Conservation (phyloP, 2,797 vertebrate genomes). For the Percopsis omiscomaycus region DNA sequence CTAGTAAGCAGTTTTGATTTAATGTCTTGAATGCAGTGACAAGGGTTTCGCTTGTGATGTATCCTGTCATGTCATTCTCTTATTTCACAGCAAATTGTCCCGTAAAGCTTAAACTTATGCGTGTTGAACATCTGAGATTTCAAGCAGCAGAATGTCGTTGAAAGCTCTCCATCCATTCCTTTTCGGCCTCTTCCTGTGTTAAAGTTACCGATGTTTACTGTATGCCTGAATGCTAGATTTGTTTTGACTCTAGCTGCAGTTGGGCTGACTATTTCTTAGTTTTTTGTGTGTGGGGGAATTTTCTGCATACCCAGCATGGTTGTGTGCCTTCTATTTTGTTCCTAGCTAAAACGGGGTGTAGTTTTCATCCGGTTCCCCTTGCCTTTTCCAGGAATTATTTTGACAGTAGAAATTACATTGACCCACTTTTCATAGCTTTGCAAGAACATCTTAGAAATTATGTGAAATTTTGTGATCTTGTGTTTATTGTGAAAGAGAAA, state of each 20-base stretch:
- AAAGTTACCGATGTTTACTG: conserved; percentile 48
- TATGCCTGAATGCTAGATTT: conserved; percentile 66
- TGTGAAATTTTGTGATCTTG: conserved; percentile 18
- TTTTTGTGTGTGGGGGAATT: conserved; percentile 51
- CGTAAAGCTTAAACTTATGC: not conserved
- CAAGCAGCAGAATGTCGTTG: conserved; percentile 27
- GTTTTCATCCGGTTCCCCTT: conserved; percentile 56
- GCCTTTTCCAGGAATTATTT: conserved; percentile 53
- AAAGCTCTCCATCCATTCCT: conserved; percentile 33
- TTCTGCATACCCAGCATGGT: conserved; percentile 60
- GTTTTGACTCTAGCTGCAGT: conserved; percentile 54
- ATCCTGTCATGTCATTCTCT: not conserved
- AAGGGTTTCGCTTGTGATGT: conserved; percentile 14
- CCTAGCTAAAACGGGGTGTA: conserved; percentile 36
- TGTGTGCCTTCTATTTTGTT: conserved; percentile 40
- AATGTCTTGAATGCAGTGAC: conserved; percentile 30
- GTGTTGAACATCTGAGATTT: conserved; percentile 5
- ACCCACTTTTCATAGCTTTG: conserved; percentile 56
- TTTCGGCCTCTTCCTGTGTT: conserved; percentile 22
- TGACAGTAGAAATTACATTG: conserved; percentile 55
- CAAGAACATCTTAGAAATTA: conserved; percentile 44
- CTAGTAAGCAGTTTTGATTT: conserved; percentile 9
- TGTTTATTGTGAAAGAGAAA: conserved; percentile 22
- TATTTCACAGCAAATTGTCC: not conserved
- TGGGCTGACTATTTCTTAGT: conserved; percentile 18